Conservation (phyloP, 30 jellyfish, hydroid and myxozoan genomes). For the Hydractinia symbiolongicarpus region DNA sequence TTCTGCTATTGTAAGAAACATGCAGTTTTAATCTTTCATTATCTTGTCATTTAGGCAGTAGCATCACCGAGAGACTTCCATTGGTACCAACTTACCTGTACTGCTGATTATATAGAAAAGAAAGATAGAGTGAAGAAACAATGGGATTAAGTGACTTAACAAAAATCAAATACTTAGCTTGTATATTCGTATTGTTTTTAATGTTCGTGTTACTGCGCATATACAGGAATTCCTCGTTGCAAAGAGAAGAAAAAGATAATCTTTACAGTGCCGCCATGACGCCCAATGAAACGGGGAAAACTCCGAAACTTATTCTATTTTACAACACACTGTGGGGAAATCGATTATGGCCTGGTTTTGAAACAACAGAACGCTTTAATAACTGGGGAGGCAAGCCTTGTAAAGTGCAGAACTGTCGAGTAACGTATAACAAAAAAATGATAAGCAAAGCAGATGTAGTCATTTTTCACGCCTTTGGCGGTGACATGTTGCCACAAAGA, state of each 20-base stretch:
- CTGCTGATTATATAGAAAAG: background rate
- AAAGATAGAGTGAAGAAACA: background rate
- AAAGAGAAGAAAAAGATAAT: background rate
- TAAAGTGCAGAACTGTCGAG: constrained; percentile 65
- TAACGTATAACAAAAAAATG: constrained; percentile 52
- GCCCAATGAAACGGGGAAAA: constrained; percentile 1
- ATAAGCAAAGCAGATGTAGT: constrained; percentile 60
- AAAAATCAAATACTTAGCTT: constrained; percentile 15
- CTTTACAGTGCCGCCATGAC: background rate
- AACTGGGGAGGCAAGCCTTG: constrained; percentile 77
- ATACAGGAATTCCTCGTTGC: constrained; percentile 3
- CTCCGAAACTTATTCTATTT: constrained; percentile 51
- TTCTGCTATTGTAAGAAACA: too few relatives aligned
- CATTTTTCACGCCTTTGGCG: constrained; percentile 63
- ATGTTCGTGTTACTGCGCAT: background rate
- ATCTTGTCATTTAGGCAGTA: too few relatives aligned
- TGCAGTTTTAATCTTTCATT: too few relatives aligned
- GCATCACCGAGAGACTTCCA: too few relatives aligned
- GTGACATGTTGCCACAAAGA: constrained; percentile 49
- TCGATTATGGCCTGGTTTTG: constrained; percentile 66
- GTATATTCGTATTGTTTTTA: background rate
- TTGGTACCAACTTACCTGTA: too few relatives aligned
- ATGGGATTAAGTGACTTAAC: constrained; percentile 14
- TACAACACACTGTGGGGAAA: constrained; percentile 66
- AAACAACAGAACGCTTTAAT: constrained; percentile 55